Percentiles rank a stretch among this genome's conserved stretches.
Conservation (phyloP, 2,113 vertebrate species). For the Corydoras maculifer region DNA sequence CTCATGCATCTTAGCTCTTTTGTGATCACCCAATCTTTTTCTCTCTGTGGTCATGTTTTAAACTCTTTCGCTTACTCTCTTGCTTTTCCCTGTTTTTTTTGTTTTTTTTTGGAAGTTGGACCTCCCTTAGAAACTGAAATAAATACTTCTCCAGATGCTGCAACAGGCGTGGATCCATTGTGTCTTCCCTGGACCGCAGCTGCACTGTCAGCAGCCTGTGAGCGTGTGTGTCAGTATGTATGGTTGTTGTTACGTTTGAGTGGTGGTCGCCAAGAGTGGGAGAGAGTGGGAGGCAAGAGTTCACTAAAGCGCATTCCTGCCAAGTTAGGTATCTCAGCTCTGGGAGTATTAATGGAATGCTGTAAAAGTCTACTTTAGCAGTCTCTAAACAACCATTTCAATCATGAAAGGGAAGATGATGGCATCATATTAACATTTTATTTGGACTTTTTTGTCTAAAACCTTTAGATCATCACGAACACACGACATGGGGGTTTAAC, state of each 20-base stretch:
- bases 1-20: constrained; percentile 32
- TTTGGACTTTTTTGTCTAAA: too few species aligned
- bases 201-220: constrained; percentile 50
- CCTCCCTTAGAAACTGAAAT: constrained; percentile 45
- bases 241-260: constrained; percentile 40
- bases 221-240: constrained; percentile 35
- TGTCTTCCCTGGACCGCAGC: constrained; percentile 53
- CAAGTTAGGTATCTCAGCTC: constrained; percentile 51
- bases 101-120: constrained; percentile 43
- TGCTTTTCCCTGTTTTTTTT: constrained; percentile 24
- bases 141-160: constrained; percentile 59
- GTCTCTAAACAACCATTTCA: constrained; percentile 27
- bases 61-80: constrained; percentile 16
- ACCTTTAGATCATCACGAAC: too few species aligned
- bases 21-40: constrained; percentile 28
- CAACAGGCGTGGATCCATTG: constrained; percentile 34
- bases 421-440: constrained; percentile 10
- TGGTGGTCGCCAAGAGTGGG: constrained; percentile 48
- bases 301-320: constrained; percentile 55
- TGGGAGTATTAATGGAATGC: constrained; percentile 44
- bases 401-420: constrained; percentile 24
- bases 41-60: constrained; percentile 12
- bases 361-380: constrained; percentile 39
- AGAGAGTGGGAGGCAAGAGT: constrained; percentile 53
- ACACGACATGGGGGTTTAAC: too few species aligned